A percentile compares a stretch with the other conserved stretches of the same genome.
phyloP scores from a whole-genome alignment of 1,140 invertebrate genomes.

The Theocolax elegans region DNA sequence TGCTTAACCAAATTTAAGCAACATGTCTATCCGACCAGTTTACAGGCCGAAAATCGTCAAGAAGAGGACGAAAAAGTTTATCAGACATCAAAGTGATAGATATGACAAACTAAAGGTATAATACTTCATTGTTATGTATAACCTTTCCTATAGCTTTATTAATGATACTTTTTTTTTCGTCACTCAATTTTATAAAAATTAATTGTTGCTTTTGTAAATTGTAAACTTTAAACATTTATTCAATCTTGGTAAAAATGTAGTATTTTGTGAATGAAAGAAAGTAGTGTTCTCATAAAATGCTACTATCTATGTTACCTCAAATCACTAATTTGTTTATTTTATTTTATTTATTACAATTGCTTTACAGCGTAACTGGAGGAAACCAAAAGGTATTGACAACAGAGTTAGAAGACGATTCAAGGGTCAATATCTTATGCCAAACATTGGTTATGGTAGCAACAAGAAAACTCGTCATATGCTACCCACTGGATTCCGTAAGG shows the following conservation, averaged over 20 bases:
- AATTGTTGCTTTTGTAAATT: background rate
- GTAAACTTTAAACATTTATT: background rate
- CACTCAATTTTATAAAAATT: too few species aligned
- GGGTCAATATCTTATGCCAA: constrained; percentile 98
- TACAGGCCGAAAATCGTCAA: constrained; percentile 91
- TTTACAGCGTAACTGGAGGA: constrained; percentile 85
- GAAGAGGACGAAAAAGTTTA: constrained; percentile 97
- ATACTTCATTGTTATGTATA: background rate
- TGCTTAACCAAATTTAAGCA: constrained; percentile 40
- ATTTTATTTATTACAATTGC: background rate
- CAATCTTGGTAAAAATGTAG: background rate
- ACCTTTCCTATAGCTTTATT: background rate
- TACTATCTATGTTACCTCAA: background rate
- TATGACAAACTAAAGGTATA: constrained; percentile 93
- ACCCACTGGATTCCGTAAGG: constrained; percentile 97
- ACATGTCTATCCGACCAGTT: constrained; percentile 87
- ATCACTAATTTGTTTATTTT: constrained; percentile 11
- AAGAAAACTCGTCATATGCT: constrained; percentile 95
- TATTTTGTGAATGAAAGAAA: background rate
- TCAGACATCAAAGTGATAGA: constrained; percentile 95
- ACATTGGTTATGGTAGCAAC: constrained; percentile 98
- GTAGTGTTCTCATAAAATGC: background rate
- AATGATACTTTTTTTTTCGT: constrained; percentile 16
- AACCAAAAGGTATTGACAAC: constrained; percentile 99
- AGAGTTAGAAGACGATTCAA: constrained; percentile 98